Conservation (phyloP, 1,140 invertebrate species). For the Ips typographus region DNA sequence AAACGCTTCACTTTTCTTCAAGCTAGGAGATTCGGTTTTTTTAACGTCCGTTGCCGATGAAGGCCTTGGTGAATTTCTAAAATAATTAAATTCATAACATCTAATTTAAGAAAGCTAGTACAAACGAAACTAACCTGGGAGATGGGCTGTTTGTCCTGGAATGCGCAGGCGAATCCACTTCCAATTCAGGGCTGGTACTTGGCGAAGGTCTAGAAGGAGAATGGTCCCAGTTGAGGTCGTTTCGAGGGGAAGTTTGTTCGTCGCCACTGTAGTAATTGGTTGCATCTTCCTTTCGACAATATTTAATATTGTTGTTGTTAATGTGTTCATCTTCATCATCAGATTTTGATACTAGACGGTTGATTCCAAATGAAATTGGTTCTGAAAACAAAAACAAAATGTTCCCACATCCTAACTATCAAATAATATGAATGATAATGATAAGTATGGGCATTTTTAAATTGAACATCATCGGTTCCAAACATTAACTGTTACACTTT, state of each 20-base stretch:
- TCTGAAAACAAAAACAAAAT: conserved; percentile 57
- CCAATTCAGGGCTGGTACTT: conserved; percentile 65
- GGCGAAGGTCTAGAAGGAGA: conserved; percentile 57
- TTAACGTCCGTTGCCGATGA: conserved; percentile 54
- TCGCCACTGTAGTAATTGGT: conserved; percentile 43
- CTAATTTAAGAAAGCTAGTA: background rate
- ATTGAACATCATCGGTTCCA: background rate
- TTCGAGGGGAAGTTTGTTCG: conserved; percentile 41
- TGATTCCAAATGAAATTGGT: conserved; percentile 72
- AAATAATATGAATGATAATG: no score
- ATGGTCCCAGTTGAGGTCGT: conserved; percentile 48
- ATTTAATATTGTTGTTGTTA: conserved; percentile 51
- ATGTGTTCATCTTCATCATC: conserved; percentile 57
- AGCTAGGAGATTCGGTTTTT: conserved; percentile 52
- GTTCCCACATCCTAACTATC: background rate
- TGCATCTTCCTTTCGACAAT: conserved; percentile 39
- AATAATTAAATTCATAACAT: background rate
- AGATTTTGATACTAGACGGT: conserved; percentile 64
- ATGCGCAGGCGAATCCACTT: conserved; percentile 69
- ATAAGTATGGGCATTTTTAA: no score
- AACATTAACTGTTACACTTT: background rate
- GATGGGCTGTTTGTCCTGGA: conserved; percentile 54
- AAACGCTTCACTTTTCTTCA: conserved; percentile 73
- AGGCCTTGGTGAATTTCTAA: conserved; percentile 48
- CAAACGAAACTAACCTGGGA: conserved; percentile 25